Evolutionary conservation across 2,113 vertebrate species (phyloP), one percentile per base, ranked within the genome.

Genomic region (Pionites leucogaster): DNA sequence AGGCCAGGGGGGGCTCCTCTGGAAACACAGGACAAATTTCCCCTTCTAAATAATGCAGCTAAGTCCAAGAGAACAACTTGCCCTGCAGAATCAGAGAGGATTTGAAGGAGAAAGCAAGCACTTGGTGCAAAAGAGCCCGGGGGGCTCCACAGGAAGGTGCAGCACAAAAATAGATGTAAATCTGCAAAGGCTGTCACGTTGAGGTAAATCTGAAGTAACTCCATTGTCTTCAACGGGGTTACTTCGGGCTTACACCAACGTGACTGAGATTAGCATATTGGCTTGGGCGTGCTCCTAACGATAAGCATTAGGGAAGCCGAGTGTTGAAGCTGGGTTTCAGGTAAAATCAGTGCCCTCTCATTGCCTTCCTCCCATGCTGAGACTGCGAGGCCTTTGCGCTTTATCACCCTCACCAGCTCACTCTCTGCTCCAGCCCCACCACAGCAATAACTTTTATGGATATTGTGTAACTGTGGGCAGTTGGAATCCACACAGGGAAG

Each of bases 151-250:
- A 0, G 44, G 53, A 85, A 90, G 94, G 93, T 79, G 71, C 82
- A 83, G 85, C 75, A 53, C 63, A 69, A 59, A 93, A 96, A 91
- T 41, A 90, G 84, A 91, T 37, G 79, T 46, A 93, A 96, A 93
- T 87, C 87, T 90, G 78, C 67, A 90, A 79, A 89, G 46, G 87
- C 90, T 82, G 93, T 94, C 90, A 96, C 63, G 9, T 7, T 95
- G 91, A 70, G 91, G 75, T 67, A 93, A 93, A 96, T 85, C 92
- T 92, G 78, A 91, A 96, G 93, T 83, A 91, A 91, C 94, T 87
- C 87, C 5, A 80, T 91, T 95, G 92, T 95, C 94, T 95, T 57
- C 78, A 53, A 4, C 4, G 0, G 78, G 90, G 82, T 93, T 92
- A 89, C 92, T 91, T 77, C 12, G 57, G 78, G 92, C 44, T 97